Base-by-base conservation (phyloP, 2,797 vertebrate species). In the Karalla daura region DNA sequence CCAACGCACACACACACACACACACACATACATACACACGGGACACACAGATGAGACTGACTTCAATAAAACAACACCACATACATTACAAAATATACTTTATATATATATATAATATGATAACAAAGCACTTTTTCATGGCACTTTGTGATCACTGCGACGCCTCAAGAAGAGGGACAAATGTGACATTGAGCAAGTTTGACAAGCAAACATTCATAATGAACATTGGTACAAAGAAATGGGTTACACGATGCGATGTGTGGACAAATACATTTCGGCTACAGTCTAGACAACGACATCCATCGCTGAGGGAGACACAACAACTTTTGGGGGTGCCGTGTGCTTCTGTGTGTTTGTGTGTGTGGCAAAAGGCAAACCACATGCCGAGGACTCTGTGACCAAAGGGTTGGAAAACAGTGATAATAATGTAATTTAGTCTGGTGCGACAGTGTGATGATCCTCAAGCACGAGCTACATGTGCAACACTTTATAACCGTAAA, bases 111-210 rank as follows among this genome's bases (percentile, higher is more conserved):
- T 56, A 84, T 80, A 69, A 60, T 81, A 89, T 80, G 86, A 87
- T 84, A 85, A 92, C 88, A 91, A 90, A 93, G 86, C 84, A 92
- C 88, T 88, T 86, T 73, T 69, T 79, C 70, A 70, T 91, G 91
- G 90, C 91, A 92, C 90, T 92, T 91, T 92, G 91, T 93, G 90
- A 89, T 91, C 88, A 90, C 74, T 10, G 70, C 68, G 84, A 90
- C 47, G 44, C 65, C 71, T 85, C 71, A 20, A n/a, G 43, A 33
- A 43, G 76, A 84, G 61, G 76, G 73, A 88, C 75, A 81, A 66
- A 83, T 63, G 80, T 80, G 72, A 91, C 88, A 88, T 27, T 7
- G 17, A 90, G 72, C 78, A 74, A 50, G 49, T 83, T 72, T 0
- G 55, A 86, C 74, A 58, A 85, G 84, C 64, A 76, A 74, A 90